Evolutionary conservation across 2,797 vertebrate species (phyloP).

Genomic region (Scomberomorus guttatus): DNA sequence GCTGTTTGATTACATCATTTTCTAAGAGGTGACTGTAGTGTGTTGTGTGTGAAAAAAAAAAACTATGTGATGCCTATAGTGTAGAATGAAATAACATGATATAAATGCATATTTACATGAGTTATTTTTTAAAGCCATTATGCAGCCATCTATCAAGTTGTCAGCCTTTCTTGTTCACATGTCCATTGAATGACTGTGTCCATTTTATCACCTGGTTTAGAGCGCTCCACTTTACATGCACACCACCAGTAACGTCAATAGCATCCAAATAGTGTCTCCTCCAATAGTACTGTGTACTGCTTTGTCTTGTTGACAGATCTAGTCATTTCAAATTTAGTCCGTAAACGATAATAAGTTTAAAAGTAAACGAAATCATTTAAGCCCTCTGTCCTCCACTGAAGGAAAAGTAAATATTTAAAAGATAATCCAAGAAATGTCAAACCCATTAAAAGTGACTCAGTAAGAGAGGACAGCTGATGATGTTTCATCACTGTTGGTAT

Average conservation of each 20-base stretch:
- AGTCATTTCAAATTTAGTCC: conserved; percentile 57
- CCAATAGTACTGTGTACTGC: conserved; percentile 68
- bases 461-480: conserved; percentile 45
- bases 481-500: conserved; percentile 39
- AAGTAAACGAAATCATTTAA: conserved; percentile 48
- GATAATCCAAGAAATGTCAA: conserved; percentile 38
- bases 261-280: conserved; percentile 67
- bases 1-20: conserved; percentile 84
- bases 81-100: conserved; percentile 79
- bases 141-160: conserved; percentile 74
- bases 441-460: conserved; percentile 36
- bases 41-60: conserved; percentile 74
- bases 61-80: conserved; percentile 79
- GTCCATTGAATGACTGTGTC: conserved; percentile 70
- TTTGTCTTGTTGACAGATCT: conserved; percentile 67
- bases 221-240: conserved; percentile 58
- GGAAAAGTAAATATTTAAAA: conserved; percentile 46
- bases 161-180: conserved; percentile 69
- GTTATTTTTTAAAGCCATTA: conserved; percentile 83
- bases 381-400: conserved; percentile 54
- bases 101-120: conserved; percentile 80
- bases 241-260: conserved; percentile 63
- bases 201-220: conserved; percentile 65
- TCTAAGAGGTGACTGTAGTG: conserved; percentile 84
- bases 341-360: conserved; percentile 47